phyloP scores from a whole-genome alignment of 2,888 invertebrate genomes.

The Heliconius ethilla region DNA sequence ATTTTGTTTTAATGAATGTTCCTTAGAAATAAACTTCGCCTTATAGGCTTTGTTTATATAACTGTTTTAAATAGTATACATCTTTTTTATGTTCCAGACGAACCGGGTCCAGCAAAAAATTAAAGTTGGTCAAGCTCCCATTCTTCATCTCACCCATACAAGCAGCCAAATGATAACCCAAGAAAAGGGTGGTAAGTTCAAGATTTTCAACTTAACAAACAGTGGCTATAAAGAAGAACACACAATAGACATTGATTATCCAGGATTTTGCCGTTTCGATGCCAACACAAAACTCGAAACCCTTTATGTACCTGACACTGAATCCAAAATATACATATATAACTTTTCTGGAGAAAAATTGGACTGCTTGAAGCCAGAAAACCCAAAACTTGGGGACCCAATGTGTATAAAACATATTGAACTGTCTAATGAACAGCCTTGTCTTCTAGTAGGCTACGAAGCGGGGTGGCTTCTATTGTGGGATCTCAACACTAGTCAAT shows the following conservation, averaged over 20 bases:
- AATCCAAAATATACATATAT: constrained; percentile 79
- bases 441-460: constrained; percentile 87
- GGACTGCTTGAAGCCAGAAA: constrained; percentile 65
- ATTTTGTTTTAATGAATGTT: constrained; percentile 11
- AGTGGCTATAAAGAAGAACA: constrained; percentile 82
- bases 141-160: constrained; percentile 84
- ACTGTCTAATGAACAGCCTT: constrained; percentile 75
- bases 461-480: constrained; percentile 87
- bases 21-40: neutral
- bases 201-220: constrained; percentile 84
- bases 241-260: constrained; percentile 82
- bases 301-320: constrained; percentile 85
- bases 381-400: constrained; percentile 81
- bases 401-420: constrained; percentile 83
- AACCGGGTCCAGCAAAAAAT: constrained; percentile 86
- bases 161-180: constrained; percentile 85
- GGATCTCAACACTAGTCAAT: constrained; percentile 84
- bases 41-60: neutral
- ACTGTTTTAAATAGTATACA: neutral
- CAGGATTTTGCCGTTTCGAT: constrained; percentile 87
- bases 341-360: constrained; percentile 75
- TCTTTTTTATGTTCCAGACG: constrained; percentile 79
- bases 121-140: constrained; percentile 84
- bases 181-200: constrained; percentile 87
- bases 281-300: constrained; percentile 82